These are phyloP conservation scores for Danaus plexippus DNA, from an alignment of 1,140 invertebrate genomes.

Conservation along the genomic window DNA sequence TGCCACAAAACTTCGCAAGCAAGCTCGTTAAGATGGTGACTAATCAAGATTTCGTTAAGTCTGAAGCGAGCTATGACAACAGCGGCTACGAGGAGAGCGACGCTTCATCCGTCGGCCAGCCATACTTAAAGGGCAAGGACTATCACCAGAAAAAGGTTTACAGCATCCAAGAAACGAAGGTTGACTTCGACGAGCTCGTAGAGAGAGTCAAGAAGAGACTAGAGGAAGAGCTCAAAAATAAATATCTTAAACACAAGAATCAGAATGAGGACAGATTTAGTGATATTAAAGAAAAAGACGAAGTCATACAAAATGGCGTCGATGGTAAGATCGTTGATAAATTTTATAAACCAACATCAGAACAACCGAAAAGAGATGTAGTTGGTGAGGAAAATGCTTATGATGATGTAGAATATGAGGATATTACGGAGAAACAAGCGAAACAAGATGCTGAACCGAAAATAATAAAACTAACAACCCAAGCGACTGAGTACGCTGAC, in stretches of 20 bases:
- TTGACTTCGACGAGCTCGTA: constrained; percentile 33
- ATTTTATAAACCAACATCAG: background rate
- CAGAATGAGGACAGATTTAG: no score
- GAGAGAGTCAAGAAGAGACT: constrained; percentile 30
- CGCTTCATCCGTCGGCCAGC: background rate
- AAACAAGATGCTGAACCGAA: background rate
- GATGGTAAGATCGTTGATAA: no score
- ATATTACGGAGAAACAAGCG: constrained; percentile 3
- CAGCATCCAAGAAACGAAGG: constrained; percentile 8
- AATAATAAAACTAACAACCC: background rate
- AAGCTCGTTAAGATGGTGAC: constrained; percentile 25
- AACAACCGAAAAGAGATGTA: background rate
- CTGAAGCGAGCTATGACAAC: constrained; percentile 1
- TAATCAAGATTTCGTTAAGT: background rate
- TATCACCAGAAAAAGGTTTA: background rate
- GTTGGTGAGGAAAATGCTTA: background rate
- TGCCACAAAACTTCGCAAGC: constrained; percentile 28
- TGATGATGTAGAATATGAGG: constrained; percentile 4
- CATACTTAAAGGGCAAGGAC: background rate
- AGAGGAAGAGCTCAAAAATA: constrained; percentile 22
- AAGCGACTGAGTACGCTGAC: constrained; percentile 5
- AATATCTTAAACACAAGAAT: constrained; percentile 5
- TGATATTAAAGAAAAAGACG: no score
- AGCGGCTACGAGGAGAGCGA: background rate
- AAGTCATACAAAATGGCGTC: no score